Base-by-base conservation (phyloP, 2,797 vertebrate species). In the Carcharodon carcharias region DNA sequence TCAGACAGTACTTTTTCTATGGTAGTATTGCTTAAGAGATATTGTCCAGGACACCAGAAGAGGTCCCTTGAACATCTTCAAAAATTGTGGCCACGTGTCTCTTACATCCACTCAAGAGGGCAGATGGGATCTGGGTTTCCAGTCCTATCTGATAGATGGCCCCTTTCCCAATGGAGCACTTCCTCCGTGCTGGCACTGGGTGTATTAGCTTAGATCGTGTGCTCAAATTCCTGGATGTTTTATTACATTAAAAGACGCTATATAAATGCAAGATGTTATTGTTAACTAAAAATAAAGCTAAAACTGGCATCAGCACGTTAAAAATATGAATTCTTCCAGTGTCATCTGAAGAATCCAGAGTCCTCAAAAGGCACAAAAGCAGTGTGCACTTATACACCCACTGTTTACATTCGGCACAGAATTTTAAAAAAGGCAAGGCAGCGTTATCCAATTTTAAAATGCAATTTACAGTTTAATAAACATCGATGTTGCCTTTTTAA, bases 401-500 rank as follows among this genome's bases (percentile, higher is more conserved):
- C 35, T 23, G 35, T 8, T 18, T 23, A 16, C 61, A 40, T 3
- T n/a, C 16, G 8, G 35, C 40, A 93, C 61, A 93, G 18, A 21
- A 0, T 71, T 77, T 77, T 50, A 45, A 18, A 92, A n/a, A 16
- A 63, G 61, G 28, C 50, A 40, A 26, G 23, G 45, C 69, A 35
- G 50, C 50, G 56, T 18, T 35, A 31, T 35, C 69, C 67, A 54
- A 95, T 16, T 54, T 95, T 73, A 95, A 95, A 95, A 95, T 56
- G 94, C 94, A 56, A 95, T 95, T 95, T 77, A 95, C 65, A 77
- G 69, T 95, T 95, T 95, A 95, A 95, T 95, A 95, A 95, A 95
- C 67, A 77, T 95, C 14, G 45, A 56, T 95, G 94, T 71, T 56
- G 69, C 69, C 69, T 73, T 73, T 88, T 95, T 95, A 95, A 95